Conservation (phyloP, 1,140 invertebrate species). For the Drusus annulatus region DNA sequence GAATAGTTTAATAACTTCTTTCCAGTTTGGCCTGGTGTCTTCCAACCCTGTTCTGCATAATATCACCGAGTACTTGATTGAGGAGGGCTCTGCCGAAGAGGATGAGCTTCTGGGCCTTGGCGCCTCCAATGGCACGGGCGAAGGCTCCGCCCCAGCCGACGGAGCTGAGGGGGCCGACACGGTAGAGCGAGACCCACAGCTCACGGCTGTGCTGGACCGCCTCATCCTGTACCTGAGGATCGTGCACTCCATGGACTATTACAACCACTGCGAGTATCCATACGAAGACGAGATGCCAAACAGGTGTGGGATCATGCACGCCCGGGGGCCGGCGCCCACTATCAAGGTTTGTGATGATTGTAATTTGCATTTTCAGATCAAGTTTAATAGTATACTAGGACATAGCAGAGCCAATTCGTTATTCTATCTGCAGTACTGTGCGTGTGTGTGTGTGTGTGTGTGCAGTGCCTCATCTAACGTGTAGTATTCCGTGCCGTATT, state of each 20-base stretch:
- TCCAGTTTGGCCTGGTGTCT: constrained; percentile 83
- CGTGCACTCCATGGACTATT: constrained; percentile 99
- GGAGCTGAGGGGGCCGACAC: constrained; percentile 65
- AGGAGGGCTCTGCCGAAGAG: constrained; percentile 98
- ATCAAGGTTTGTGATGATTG: constrained; percentile 76
- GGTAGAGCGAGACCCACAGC: constrained; percentile 85
- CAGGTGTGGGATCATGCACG: constrained; percentile 98
- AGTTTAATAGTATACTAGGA: too few relatives aligned
- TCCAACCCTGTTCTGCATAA: constrained; percentile 97
- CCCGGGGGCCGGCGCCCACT: constrained; percentile 87
- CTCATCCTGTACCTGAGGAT: constrained; percentile 95
- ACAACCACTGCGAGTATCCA: constrained; percentile 98
- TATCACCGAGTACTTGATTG: constrained; percentile 98
- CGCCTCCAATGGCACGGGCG: constrained; percentile 70
- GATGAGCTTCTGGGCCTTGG: constrained; percentile 92
- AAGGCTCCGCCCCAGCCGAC: constrained; percentile 65
- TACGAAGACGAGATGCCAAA: constrained; percentile 99
- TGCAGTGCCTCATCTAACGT: too few relatives aligned
- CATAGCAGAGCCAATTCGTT: too few relatives aligned
- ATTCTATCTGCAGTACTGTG: too few relatives aligned
- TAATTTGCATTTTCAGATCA: too few relatives aligned
- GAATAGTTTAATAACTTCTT: not conserved
- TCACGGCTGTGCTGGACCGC: constrained; percentile 81
- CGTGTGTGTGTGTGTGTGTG: too few relatives aligned
- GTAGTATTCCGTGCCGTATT: too few relatives aligned